Evolutionary conservation across 37 sponge, comb jelly and placozoan species (phyloP).

Genomic region (Diacarnus erythraeanus): DNA sequence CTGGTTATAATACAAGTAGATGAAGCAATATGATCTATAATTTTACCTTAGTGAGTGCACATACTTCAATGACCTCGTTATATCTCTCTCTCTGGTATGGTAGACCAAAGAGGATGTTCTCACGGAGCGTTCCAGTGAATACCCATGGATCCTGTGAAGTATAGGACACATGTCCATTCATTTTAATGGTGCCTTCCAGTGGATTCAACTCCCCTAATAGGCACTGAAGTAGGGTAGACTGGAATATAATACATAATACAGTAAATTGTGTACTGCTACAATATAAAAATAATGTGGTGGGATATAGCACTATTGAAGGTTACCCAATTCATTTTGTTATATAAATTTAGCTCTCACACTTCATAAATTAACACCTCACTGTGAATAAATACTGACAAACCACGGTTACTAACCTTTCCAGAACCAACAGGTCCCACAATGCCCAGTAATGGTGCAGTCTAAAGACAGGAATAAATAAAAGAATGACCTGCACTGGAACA

Average conservation of each 20-base stretch:
- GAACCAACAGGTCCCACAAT: constrained; percentile 74
- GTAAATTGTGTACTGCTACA: too few relatives aligned
- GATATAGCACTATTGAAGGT: too few relatives aligned
- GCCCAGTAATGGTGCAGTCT: constrained; percentile 41
- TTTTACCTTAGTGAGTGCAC: constrained; percentile 56
- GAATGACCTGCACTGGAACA: too few relatives aligned
- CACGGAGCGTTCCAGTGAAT: constrained; percentile 71
- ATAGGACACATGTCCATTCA: constrained; percentile 56
- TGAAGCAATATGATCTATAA: too few relatives aligned
- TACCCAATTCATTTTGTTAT: too few relatives aligned
- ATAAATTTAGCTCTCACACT: too few relatives aligned
- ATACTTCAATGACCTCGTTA: constrained; percentile 49
- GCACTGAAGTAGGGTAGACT: constrained; percentile 72
- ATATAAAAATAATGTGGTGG: too few relatives aligned
- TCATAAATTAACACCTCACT: too few relatives aligned
- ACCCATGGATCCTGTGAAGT: constrained; percentile 78
- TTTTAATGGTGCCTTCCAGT: constrained; percentile 38
- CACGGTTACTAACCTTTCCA: constrained; percentile 53
- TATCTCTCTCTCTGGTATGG: constrained; percentile 38
- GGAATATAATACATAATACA: neutral
- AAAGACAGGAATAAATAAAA: neutral
- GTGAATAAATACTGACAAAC: too few relatives aligned
- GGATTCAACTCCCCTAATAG: constrained; percentile 53
- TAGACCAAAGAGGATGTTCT: constrained; percentile 74
- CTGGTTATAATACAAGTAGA: too few relatives aligned